phyloP scores from a whole-genome alignment of 2,888 invertebrate genomes.

The Callinectes sapidus region DNA sequence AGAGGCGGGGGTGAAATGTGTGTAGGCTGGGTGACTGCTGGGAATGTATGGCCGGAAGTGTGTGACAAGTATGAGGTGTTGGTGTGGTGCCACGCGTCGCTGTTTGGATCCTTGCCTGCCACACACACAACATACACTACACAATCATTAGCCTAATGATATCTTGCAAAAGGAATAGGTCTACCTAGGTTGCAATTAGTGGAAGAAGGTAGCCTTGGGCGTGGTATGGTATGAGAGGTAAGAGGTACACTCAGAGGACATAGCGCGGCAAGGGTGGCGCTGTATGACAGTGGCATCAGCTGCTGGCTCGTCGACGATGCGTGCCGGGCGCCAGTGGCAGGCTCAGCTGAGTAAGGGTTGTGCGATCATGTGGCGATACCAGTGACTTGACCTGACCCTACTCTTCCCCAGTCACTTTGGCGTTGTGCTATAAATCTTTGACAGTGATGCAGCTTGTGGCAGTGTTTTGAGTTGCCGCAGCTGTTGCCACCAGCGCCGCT shows the following conservation, averaged over 20 bases:
- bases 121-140: constrained; percentile 44
- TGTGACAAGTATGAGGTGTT: constrained; percentile 17
- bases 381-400: constrained; percentile 21
- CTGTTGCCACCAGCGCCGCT: not conserved
- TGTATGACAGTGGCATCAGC: constrained; percentile 48
- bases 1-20: not conserved
- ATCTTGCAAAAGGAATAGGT: not conserved
- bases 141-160: not conserved
- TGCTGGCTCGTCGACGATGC: constrained; percentile 28
- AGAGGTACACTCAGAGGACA: not conserved
- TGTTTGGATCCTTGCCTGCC: not conserved
- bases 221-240: not conserved
- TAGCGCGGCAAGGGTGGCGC: not conserved
- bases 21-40: not conserved
- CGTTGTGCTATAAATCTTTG: constrained; percentile 15
- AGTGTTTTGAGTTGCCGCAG: not conserved
- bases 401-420: not conserved
- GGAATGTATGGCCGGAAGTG: constrained; percentile 31
- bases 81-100: constrained; percentile 9
- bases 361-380: constrained; percentile 46
- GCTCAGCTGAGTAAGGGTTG: constrained; percentile 54
- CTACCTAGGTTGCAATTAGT: no score
- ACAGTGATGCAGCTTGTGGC: constrained; percentile 24
- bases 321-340: constrained; percentile 52
- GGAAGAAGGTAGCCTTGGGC: not conserved